Evolutionary conservation across 2,888 invertebrate species (phyloP), one percentile per base, ranked within the genome.

Genomic region (Mellilla xanthometata): DNA sequence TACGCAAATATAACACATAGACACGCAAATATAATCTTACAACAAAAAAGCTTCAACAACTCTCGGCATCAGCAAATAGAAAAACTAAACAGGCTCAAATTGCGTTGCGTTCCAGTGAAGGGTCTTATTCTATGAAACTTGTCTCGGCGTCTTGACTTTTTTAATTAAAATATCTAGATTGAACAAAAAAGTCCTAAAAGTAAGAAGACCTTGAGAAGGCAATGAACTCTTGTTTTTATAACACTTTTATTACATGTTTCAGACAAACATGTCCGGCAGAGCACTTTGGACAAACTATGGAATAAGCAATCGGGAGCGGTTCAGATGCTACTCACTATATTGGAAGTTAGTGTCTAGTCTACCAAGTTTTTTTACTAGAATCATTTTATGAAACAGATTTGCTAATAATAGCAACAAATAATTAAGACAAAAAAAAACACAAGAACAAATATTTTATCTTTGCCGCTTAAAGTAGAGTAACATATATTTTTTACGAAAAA

Each of bases 291-390:
- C 33, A 90, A 90, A 63, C 58, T 93, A 58, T 91, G 92, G 90
- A 89, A 82, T 68, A 91, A 91, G 58, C 91, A 91, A 59, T 79
- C 90, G 5, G 91, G 90, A 13, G 85, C 90, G 13, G 70, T 92
- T 42, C 89, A 91, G 61, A 89, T 91, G 74, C 76, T 92, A 31
- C 71, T 92, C 29, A 71, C 82, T 26, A 80, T 91, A 56, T 72
- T 92, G 62, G 92, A 92, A 81, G 92, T 92, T 65, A 65, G 68
- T 59, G n/a, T n/a, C n/a, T n/a, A n/a, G n/a, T n/a, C n/a, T n/a
- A n/a, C n/a, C n/a, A n/a, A n/a, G n/a, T n/a, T n/a, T n/a, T n/a
- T n/a, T n/a, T n/a, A n/a, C n/a, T n/a, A n/a, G n/a, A n/a, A n/a
- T n/a, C n/a, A n/a, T n/a, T n/a, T n/a, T n/a, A n/a, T n/a, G n/a